Base-by-base conservation (phyloP, 2,113 vertebrate species). In the Megalops atlanticus region DNA sequence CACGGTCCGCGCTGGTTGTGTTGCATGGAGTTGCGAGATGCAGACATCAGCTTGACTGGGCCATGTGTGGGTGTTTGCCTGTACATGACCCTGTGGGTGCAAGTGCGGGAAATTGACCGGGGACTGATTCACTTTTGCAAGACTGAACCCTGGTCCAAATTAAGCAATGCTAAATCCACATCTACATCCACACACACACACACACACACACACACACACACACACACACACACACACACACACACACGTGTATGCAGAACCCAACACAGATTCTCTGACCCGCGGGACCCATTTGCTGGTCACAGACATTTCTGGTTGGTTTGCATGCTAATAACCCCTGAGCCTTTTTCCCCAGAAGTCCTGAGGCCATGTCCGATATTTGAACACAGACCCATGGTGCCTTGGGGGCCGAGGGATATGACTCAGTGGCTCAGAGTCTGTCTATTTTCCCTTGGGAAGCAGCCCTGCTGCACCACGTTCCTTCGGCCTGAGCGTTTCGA, bases 311-410 rank as follows among this genome's bases (percentile, higher is more conserved):
- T n/a, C n/a, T n/a, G n/a, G n/a, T n/a, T n/a, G n/a, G n/a, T n/a
- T n/a, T n/a, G n/a, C n/a, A n/a, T n/a, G n/a, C n/a, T n/a, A n/a
- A n/a, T n/a, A n/a, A 58, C 3, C 52, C 24, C 3, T n/a, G 2
- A 18, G 52, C 52, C 52, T 58, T n/a, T 58, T 77, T 24, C 79
- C 86, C 83, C 83, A 80, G 78, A 84, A 11, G 0, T 14, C 49
- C 49, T 52, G 49, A 12, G 21, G 49, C 11, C 3, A 18, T 4
- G 14, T 52, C 3, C 21, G 49, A 18, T 18, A 52, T 52, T 52
- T 18, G 1, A 18, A 4, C 21, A 6, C 21, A 58, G n/a, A 58
- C 12, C 52, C 18, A n/a, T n/a, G n/a, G n/a, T n/a, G n/a, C n/a
- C n/a, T n/a, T n/a, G n/a, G n/a, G n/a, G n/a, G n/a, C n/a, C n/a